A percentile compares a stretch with the other conserved stretches of the same genome.
phyloP scores from a whole-genome alignment of 2,888 invertebrate species.

The Agrotis clavis region DNA sequence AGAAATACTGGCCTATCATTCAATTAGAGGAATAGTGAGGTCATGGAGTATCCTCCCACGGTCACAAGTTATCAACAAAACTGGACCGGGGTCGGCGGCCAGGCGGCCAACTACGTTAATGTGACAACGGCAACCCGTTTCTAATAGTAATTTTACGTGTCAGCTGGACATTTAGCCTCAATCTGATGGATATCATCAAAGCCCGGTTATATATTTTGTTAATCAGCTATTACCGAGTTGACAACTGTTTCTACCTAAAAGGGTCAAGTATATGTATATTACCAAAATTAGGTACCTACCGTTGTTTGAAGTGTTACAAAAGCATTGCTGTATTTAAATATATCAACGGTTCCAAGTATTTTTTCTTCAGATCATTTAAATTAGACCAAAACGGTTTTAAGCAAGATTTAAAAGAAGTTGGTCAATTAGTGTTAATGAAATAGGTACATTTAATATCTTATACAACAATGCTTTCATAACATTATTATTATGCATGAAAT shows the following conservation, averaged over 20 bases:
- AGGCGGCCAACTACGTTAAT: constrained; percentile 49
- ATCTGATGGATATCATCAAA: constrained; percentile 16
- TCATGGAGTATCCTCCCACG: constrained; percentile 84
- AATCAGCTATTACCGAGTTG: constrained; percentile 3
- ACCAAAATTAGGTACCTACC: neutral
- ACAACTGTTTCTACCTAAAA: neutral
- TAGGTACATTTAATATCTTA: neutral
- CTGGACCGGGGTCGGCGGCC: constrained; percentile 74
- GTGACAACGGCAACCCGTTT: constrained; percentile 58
- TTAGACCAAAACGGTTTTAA: neutral
- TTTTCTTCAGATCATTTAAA: neutral
- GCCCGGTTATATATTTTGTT: constrained; percentile 4
- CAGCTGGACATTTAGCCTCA: constrained; percentile 28
- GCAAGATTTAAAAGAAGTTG: neutral
- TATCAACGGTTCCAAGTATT: neutral
- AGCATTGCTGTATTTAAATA: too few relatives aligned
- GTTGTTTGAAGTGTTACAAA: neutral
- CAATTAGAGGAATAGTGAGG: constrained; percentile 83
- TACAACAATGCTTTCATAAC: constrained; percentile 8
- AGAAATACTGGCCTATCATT: constrained; percentile 75
- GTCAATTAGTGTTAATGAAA: neutral
- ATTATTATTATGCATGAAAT: constrained; percentile 1
- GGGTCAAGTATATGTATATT: neutral
- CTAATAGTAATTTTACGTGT: constrained; percentile 64
- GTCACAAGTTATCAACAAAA: constrained; percentile 76